These are phyloP conservation scores for Ametastegia equiseti DNA, from an alignment of 2,888 invertebrate species.

Conservation along the genomic window DNA sequence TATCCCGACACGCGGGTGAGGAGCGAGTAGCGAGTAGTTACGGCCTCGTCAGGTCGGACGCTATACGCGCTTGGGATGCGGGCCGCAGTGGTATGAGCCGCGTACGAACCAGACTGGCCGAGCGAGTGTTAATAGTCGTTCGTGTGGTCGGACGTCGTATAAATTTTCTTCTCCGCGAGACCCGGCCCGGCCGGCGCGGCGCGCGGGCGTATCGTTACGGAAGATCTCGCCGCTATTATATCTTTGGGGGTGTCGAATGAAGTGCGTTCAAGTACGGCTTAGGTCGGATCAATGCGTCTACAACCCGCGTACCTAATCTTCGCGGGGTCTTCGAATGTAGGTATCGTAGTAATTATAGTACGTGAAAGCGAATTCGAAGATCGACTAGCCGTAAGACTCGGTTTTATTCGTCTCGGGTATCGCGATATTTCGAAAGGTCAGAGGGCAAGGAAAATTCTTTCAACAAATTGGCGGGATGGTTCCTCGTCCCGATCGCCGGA, in stretches of 20 bases:
- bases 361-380: not conserved
- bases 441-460: not conserved
- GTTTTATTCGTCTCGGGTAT: not conserved
- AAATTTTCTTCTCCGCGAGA: not conserved
- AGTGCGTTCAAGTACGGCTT: not conserved
- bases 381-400: not conserved
- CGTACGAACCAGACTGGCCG: not conserved
- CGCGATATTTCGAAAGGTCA: not conserved
- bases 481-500: not conserved
- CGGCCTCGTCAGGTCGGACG: not conserved
- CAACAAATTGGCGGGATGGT: not conserved
- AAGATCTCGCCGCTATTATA: not conserved
- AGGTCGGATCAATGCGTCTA: not conserved
- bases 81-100: not conserved
- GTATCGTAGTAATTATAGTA: not conserved
- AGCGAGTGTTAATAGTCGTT: not conserved
- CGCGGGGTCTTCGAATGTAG: not conserved
- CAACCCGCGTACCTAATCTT: too few species aligned
- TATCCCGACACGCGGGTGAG: not conserved
- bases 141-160: slow-evolving; percentile 11
- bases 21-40: not conserved
- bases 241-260: not conserved
- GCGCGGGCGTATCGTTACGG: not conserved
- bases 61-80: not conserved
- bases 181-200: too few species aligned